Evolutionary conservation across 2,888 invertebrate species (phyloP).

Genomic region (Nasonovia ribisnigri): DNA sequence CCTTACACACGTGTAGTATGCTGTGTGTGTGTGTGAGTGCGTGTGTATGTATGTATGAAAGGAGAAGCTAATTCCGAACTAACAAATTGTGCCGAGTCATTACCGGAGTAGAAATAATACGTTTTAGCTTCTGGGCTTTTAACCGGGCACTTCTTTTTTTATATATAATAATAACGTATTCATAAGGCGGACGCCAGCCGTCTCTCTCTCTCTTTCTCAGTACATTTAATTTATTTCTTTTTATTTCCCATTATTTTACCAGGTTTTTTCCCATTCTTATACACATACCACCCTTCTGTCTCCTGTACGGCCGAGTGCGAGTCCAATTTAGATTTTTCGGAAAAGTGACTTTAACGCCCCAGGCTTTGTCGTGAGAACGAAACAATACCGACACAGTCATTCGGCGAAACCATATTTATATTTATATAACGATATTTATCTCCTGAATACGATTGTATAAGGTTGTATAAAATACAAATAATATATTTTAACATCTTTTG

Average conservation of each 20-base stretch:
- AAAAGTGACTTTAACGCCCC: slow-evolving; percentile 65
- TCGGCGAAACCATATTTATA: slow-evolving; percentile 40
- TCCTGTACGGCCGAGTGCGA: not conserved
- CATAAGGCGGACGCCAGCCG: slow-evolving; percentile 22
- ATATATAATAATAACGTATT: slow-evolving; percentile 59
- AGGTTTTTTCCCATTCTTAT: slow-evolving; percentile 41
- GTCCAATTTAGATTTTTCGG: slow-evolving; percentile 57
- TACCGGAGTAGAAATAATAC: slow-evolving; percentile 65
- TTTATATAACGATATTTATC: slow-evolving; percentile 43
- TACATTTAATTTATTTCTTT: slow-evolving; percentile 52
- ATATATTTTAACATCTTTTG: slow-evolving; percentile 33
- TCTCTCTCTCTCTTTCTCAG: slow-evolving; percentile 13
- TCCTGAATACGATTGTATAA: not conserved
- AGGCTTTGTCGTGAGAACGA: slow-evolving; percentile 56
- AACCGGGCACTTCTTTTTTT: slow-evolving; percentile 58
- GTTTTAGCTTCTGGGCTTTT: slow-evolving; percentile 65
- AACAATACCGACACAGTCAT: slow-evolving; percentile 45
- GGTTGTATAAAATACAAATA: not conserved
- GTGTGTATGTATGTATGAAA: slow-evolving; percentile 46
- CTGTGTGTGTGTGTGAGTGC: not conserved
- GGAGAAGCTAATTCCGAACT: slow-evolving; percentile 63
- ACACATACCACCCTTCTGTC: slow-evolving; percentile 19
- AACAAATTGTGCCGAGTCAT: slow-evolving; percentile 63
- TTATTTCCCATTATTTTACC: slow-evolving; percentile 59
- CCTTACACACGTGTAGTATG: slow-evolving; percentile 36